A percentile compares a stretch with the other conserved stretches of the same genome.
These are phyloP conservation scores for Rafetus swinhoei DNA, from an alignment of 2,113 vertebrate genomes.

Conservation along the genomic window DNA sequence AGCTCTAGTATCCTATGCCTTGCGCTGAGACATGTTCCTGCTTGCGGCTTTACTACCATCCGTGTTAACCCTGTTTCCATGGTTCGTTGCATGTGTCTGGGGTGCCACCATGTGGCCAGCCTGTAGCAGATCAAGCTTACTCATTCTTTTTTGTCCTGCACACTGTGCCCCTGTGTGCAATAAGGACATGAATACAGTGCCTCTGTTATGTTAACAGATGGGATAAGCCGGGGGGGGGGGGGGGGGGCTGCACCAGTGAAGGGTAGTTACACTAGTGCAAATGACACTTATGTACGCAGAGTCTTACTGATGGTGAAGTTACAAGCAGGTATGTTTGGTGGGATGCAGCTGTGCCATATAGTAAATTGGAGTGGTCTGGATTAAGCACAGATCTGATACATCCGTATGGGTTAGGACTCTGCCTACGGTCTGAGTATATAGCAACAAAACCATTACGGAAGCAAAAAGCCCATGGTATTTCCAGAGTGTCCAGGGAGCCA, in stretches of 20 bases:
- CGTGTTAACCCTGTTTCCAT: too few species aligned
- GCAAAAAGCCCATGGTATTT: background rate
- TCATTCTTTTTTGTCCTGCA: rapidly evolving
- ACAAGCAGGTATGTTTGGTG: background rate
- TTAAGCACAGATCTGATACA: background rate
- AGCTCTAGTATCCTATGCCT: background rate
- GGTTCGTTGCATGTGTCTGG: background rate
- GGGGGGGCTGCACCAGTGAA: background rate
- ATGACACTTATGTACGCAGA: background rate
- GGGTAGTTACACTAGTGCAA: background rate
- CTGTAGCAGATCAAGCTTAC: background rate
- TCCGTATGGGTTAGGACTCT: background rate
- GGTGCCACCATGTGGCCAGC: slow-evolving; percentile 55
- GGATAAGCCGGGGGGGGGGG: too few species aligned
- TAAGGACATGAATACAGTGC: background rate
- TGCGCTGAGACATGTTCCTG: background rate
- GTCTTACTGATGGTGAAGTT: background rate
- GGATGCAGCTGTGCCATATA: background rate
- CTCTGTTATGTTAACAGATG: too few species aligned
- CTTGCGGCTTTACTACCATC: background rate
- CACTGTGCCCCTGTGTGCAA: rapidly evolving
- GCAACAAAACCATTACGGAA: background rate
- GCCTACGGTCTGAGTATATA: background rate
- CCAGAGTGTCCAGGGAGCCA: background rate
- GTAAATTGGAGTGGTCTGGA: background rate